These are phyloP conservation scores for Ateles fusciceps DNA, from an alignment of 2,797 vertebrate genomes.

Conservation along the genomic window DNA sequence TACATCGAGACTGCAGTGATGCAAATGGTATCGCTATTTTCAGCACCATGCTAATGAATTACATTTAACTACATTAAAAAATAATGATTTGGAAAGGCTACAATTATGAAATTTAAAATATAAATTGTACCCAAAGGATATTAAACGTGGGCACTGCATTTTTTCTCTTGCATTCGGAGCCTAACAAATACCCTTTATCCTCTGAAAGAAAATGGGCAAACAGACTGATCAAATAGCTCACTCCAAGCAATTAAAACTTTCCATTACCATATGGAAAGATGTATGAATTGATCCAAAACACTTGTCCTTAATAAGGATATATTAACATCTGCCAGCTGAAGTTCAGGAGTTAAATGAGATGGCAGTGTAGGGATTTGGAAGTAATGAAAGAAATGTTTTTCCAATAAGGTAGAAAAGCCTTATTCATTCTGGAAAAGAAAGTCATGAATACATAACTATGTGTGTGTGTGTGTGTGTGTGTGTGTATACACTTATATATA, in stretches of 20 bases:
- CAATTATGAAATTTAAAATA: slow-evolving; percentile 76
- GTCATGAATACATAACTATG: neutral
- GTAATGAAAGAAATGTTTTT: neutral
- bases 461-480: neutral
- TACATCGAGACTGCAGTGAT: neutral
- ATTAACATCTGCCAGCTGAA: slow-evolving; percentile 51
- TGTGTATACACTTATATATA: no score
- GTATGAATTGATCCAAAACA: slow-evolving; percentile 60
- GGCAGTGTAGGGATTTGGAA: neutral
- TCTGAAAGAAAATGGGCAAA: slow-evolving; percentile 53
- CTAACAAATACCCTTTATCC: slow-evolving; percentile 45
- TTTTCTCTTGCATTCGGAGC: slow-evolving; percentile 22
- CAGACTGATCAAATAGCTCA: slow-evolving; percentile 25
- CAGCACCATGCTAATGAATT: slow-evolving; percentile 60
- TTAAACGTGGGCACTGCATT: slow-evolving; percentile 41
- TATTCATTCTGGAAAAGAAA: slow-evolving; percentile 41
- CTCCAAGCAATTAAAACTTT: slow-evolving; percentile 49
- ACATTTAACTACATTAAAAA: slow-evolving; percentile 72
- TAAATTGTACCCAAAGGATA: slow-evolving; percentile 52
- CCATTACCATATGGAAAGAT: slow-evolving; percentile 52
- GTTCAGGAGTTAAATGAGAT: slow-evolving; percentile 38
- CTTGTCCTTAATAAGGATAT: slow-evolving; percentile 38
- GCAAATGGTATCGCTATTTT: slow-evolving; percentile 69
- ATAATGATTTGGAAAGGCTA: slow-evolving; percentile 73
- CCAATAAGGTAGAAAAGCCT: neutral